Evolutionary conservation across 2,888 invertebrate genomes (phyloP).

Genomic region (Myathropa florea): DNA sequence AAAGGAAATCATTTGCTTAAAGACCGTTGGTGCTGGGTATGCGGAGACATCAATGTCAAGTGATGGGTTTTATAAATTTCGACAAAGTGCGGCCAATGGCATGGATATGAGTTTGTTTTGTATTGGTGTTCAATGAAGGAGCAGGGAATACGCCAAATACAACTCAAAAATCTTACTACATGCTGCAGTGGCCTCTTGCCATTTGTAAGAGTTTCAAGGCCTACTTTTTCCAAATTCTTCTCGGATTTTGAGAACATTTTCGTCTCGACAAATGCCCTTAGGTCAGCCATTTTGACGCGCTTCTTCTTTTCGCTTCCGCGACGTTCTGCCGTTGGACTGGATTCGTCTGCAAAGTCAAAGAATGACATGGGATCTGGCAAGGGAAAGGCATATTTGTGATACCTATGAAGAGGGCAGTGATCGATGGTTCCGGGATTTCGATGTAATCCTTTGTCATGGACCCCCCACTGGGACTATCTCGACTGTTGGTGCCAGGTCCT

Average conservation of each 20-base stretch:
- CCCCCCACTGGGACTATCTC: conserved; percentile 79
- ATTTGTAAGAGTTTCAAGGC: conserved; percentile 83
- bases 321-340: conserved; percentile 80
- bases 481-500: conserved; percentile 83
- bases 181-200: conserved; percentile 84
- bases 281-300: conserved; percentile 94
- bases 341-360: conserved; percentile 74
- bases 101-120: conserved; percentile 55
- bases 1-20: background rate
- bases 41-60: conserved; percentile 31
- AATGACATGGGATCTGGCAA: background rate
- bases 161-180: conserved; percentile 82
- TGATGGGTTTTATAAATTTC: conserved; percentile 8
- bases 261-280: conserved; percentile 95
- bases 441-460: conserved; percentile 86
- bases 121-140: conserved; percentile 35
- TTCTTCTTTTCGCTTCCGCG: conserved; percentile 92
- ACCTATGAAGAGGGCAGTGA: conserved; percentile 27
- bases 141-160: conserved; percentile 39
- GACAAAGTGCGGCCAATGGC: conserved; percentile 64
- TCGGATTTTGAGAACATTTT: conserved; percentile 95
- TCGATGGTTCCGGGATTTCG: conserved; percentile 88
- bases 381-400: background rate
- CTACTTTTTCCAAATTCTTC: conserved; percentile 94
- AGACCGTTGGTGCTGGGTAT: background rate